These are phyloP conservation scores for Tachysurus vachellii DNA, from an alignment of 2,113 vertebrate species.

Conservation along the genomic window DNA sequence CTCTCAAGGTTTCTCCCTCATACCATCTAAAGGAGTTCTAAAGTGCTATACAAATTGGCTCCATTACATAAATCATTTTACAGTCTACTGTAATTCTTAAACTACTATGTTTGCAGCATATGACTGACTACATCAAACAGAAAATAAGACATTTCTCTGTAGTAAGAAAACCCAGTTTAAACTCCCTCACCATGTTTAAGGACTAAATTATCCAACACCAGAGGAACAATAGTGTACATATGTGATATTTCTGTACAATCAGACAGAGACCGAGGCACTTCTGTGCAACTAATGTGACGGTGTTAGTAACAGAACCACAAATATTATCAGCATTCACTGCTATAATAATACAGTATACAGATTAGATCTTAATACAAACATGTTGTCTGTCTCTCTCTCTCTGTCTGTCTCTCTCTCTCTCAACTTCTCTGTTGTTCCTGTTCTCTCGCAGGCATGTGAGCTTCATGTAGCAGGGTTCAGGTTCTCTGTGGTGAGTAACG, in stretches of 20 bases:
- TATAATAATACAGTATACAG: neutral
- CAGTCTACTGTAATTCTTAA: neutral
- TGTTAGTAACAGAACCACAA: neutral
- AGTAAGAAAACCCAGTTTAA: neutral
- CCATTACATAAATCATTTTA: no score
- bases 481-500: conserved; percentile 85
- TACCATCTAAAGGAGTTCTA: no score
- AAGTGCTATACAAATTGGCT: no score
- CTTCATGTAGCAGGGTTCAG: conserved; percentile 83
- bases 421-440: neutral
- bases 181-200: neutral
- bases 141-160: no score
- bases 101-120: neutral
- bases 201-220: neutral
- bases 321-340: neutral
- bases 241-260: neutral
- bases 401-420: neutral
- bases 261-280: neutral
- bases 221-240: neutral
- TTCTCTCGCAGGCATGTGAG: conserved; percentile 79
- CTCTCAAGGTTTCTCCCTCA: no score
- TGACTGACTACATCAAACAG: no score
- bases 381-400: neutral
- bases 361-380: neutral
- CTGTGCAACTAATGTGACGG: neutral